phyloP scores from a whole-genome alignment of 2,113 vertebrate species.

The Falco punctatus region DNA sequence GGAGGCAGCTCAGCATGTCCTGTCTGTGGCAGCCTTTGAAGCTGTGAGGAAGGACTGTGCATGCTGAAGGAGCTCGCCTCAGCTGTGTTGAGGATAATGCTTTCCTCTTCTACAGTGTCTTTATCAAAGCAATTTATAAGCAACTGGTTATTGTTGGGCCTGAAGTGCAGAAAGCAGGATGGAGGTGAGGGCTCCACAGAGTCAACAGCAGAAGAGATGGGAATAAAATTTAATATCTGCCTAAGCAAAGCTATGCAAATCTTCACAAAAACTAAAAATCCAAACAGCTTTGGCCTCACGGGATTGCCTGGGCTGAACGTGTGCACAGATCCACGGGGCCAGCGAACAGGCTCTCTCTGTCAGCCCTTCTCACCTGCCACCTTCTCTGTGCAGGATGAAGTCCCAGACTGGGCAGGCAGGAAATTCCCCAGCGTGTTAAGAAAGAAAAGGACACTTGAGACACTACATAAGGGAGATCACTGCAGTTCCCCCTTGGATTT shows the following conservation, averaged over 20 bases:
- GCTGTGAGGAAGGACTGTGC: neutral
- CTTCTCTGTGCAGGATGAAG: neutral
- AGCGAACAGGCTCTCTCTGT: neutral
- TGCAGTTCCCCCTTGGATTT: neutral
- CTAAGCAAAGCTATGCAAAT: neutral
- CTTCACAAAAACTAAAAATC: neutral
- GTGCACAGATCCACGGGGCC: neutral
- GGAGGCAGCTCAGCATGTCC: slow-evolving; percentile 1
- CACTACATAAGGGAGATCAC: neutral
- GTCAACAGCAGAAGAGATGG: neutral
- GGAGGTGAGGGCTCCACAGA: neutral
- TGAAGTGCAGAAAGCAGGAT: neutral
- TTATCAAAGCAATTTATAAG: neutral
- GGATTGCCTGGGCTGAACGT: neutral
- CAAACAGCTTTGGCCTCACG: neutral
- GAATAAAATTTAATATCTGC: neutral
- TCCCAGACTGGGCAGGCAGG: neutral
- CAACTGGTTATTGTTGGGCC: neutral
- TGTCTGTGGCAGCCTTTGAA: slow-evolving; percentile 4
- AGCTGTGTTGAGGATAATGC: rapidly evolving
- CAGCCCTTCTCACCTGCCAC: neutral
- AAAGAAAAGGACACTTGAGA: neutral
- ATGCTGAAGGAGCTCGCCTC: neutral
- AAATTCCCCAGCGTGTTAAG: neutral
- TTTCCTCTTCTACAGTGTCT: neutral